Base-by-base conservation (phyloP, 2,888 invertebrate species). In the Campoplex nolae region DNA sequence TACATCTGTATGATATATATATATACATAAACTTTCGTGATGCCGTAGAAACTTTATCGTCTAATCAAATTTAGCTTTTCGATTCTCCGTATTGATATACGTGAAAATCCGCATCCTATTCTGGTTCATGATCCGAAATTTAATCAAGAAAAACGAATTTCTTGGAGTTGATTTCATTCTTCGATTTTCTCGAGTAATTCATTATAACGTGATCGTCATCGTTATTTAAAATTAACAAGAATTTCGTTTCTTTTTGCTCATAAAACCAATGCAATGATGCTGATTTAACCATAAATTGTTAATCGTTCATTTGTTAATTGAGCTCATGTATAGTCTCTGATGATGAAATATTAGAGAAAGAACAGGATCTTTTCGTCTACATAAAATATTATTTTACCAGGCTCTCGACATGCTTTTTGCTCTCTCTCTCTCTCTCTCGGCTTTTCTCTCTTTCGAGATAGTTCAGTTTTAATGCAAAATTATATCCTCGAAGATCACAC, bases 401-500 rank as follows among this genome's bases (percentile, higher is more conserved):
- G 28, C 32, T 65, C 51, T 32, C 71, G 77, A 71, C 77, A 73
- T 65, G 51, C 32, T 32, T 38, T 51, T 51, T n/a, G 45, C 38
- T 38, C 38, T 38, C 38, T 42, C n/a, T n/a, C 38, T 38, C 38
- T 38, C 38, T 77, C 54, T 83, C 28, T 62, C 11, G 23, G 3
- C 28, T 9, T 11, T 58, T 58, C 58, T 48, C 58, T 35, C 70
- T 56, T 56, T 58, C 18, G 45, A 74, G 54, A 23, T 73, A 9
- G 16, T 65, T 76, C 62, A 62, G 62, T 78, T 56, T 67, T 84
- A 73, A 74, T 89, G 89, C 89, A 85, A 90, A 89, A 91, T 90
- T 90, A 89, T 89, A 89, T 89, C 85, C 87, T 82, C 85, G 82
- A 88, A 88, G 28, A 70, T 48, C 87, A 81, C 81, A 71, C 83